Percentiles rank a stretch among this genome's conserved stretches.
These are phyloP conservation scores for Aphyosemion australe DNA, from an alignment of 2,113 vertebrate genomes.

Conservation along the genomic window DNA sequence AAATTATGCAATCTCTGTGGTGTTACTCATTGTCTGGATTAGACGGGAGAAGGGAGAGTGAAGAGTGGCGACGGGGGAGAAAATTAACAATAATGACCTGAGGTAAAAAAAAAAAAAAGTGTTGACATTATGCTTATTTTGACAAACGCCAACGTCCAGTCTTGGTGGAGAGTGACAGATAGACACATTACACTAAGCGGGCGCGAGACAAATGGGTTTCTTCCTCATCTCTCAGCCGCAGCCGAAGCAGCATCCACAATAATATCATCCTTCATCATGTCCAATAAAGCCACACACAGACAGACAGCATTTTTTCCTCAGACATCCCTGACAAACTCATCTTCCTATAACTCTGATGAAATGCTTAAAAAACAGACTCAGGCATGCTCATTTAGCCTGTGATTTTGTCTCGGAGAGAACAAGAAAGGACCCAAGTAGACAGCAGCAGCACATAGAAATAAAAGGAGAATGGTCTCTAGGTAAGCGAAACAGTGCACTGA, in stretches of 20 bases:
- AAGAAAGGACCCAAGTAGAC: conserved; percentile 39
- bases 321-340: conserved; percentile 51
- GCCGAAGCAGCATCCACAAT: conserved; percentile 64
- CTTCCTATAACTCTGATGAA: conserved; percentile 65
- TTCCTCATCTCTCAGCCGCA: conserved; percentile 62
- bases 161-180: conserved; percentile 61
- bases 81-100: conserved; percentile 51
- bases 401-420: conserved; percentile 50
- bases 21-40: conserved; percentile 23
- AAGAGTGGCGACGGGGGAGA: conserved; percentile 21
- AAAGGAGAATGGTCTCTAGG: conserved; percentile 69
- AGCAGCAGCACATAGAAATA: conserved; percentile 54
- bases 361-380: conserved; percentile 64
- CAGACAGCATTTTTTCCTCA: conserved; percentile 57
- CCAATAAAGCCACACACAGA: conserved; percentile 73
- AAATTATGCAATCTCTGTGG: conserved; percentile 16
- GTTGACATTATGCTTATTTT: conserved; percentile 65
- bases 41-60: conserved; percentile 8
- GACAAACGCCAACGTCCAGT: conserved; percentile 64
- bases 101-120: conserved; percentile 26
- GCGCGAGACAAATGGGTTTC: conserved; percentile 70
- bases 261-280: conserved; percentile 77
- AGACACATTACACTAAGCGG: conserved; percentile 70
- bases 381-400: conserved; percentile 63
- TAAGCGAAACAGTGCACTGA: conserved; percentile 61